Conservation (phyloP, 2,888 invertebrate species). For the Rhagonycha lutea region DNA sequence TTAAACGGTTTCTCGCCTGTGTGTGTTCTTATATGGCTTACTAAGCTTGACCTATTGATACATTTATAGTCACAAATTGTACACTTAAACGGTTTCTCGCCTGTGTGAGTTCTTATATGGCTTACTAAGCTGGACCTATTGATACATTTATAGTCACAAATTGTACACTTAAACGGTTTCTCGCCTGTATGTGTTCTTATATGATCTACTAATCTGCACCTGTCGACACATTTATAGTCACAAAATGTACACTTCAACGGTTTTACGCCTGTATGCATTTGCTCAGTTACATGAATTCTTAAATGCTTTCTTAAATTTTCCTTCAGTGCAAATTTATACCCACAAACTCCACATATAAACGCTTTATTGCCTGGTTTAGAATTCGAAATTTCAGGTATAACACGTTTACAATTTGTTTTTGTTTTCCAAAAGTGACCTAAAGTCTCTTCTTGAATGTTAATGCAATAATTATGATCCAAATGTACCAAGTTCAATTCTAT, state of each 20-base stretch:
- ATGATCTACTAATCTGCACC: background rate
- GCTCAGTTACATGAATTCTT: too few relatives aligned
- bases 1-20: background rate
- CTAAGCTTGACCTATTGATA: background rate
- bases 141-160: background rate
- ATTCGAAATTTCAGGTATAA: too few relatives aligned
- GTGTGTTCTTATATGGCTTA: background rate
- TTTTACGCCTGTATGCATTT: background rate
- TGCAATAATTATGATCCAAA: too few relatives aligned
- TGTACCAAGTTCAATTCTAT: too few relatives aligned
- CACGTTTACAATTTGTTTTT: too few relatives aligned
- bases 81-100: background rate
- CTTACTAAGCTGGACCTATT: background rate
- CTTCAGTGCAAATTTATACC: too few relatives aligned
- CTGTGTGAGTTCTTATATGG: background rate
- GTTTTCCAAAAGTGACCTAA: too few relatives aligned
- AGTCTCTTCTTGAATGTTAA: too few relatives aligned
- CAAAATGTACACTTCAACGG: background rate
- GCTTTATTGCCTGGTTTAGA: too few relatives aligned
- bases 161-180: background rate
- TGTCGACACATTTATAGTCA: background rate
- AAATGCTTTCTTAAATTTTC: too few relatives aligned
- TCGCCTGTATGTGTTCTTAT: background rate
- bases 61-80: background rate
- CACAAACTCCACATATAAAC: too few relatives aligned